Evolutionary conservation across 2,113 vertebrate species (phyloP).

Genomic region (Hippocampus zosterae): DNA sequence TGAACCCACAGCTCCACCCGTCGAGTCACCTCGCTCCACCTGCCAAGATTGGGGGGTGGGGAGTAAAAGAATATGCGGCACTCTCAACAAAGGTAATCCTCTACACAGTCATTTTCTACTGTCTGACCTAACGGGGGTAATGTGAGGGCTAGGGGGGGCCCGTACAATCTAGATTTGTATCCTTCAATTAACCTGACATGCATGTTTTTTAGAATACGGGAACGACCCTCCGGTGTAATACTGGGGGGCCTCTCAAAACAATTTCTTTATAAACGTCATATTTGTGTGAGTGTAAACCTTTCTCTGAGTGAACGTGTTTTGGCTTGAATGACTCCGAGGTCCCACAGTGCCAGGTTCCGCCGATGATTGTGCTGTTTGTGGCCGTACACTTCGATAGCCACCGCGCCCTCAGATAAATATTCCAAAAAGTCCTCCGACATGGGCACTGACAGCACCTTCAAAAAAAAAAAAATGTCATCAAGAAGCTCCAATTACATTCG

Average conservation of each 20-base stretch:
- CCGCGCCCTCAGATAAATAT: conserved; percentile 88
- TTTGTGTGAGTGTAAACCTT: conserved; percentile 70
- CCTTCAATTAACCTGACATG: not conserved
- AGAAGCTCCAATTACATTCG: not conserved
- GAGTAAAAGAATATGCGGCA: not conserved
- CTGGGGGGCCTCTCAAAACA: not conserved
- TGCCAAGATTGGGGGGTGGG: conserved; percentile 42
- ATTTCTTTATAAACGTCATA: not conserved
- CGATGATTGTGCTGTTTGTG: conserved; percentile 86
- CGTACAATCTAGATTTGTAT: not conserved
- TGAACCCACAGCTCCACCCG: conserved; percentile 93
- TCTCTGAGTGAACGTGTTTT: conserved; percentile 93
- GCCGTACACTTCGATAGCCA: conserved; percentile 92
- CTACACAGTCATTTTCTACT: not conserved
- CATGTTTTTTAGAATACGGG: not conserved
- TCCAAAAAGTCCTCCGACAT: conserved; percentile 93
- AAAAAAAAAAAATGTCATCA: not conserved
- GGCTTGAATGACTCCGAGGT: conserved; percentile 94
- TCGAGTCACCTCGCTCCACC: conserved; percentile 97
- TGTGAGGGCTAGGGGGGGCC: not conserved
- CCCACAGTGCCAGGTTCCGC: conserved; percentile 88
- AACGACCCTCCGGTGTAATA: not conserved
- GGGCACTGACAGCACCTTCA: conserved; percentile 83
- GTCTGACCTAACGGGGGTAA: not conserved
- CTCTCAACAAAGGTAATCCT: not conserved